Evolutionary conservation across 1,140 invertebrate genomes (phyloP).

Genomic region (Holotrichia oblita): DNA sequence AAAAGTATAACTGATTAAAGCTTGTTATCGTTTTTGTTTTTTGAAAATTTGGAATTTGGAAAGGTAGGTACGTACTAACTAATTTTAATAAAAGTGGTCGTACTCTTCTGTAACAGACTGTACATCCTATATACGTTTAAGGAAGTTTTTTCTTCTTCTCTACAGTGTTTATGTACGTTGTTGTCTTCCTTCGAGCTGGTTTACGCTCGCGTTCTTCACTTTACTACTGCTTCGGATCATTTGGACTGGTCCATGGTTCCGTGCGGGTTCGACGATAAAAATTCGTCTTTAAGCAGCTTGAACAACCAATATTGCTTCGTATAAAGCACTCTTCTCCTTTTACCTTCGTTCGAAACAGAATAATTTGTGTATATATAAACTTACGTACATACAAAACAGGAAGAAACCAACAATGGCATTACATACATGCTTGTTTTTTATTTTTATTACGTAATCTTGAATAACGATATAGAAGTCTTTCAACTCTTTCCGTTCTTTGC

Average conservation of each 20-base stretch:
- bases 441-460: too few species aligned
- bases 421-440: too few species aligned
- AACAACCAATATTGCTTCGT: not conserved
- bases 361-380: not conserved
- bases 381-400: not conserved
- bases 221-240: not conserved
- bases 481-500: too few species aligned
- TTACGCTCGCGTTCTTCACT: not conserved
- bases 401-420: too few species aligned
- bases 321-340: not conserved
- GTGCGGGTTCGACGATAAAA: slow-evolving; percentile 35
- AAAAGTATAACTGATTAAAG: too few species aligned
- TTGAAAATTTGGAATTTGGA: too few species aligned
- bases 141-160: slow-evolving; percentile 45
- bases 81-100: too few species aligned
- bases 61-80: too few species aligned
- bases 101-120: too few species aligned
- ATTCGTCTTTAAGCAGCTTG: not conserved
- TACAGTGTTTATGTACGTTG: not conserved
- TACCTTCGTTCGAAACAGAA: slow-evolving; percentile 30
- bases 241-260: slow-evolving; percentile 17
- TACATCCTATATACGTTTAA: slow-evolving; percentile 40
- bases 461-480: too few species aligned
- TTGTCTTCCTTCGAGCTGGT: not conserved
- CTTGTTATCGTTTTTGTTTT: too few species aligned